Evolutionary conservation across 1,140 invertebrate species (phyloP), one percentile per base, ranked within the genome.

Genomic region (Harpegnathos saltator): DNA sequence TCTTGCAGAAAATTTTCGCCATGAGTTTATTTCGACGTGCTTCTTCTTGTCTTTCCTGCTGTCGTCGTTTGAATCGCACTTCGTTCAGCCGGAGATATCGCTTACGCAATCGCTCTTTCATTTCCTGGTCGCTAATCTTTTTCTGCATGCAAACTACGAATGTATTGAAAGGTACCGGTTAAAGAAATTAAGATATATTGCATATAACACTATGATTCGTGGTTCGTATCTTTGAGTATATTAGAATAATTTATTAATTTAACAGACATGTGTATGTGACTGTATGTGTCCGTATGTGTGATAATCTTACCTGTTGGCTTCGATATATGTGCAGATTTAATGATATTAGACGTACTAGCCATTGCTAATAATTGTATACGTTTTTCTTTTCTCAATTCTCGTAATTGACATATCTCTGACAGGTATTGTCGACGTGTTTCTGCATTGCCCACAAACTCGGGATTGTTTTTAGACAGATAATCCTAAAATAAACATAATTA

Each of bases 1-100:
- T 95, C 91, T 95, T 94, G 61, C 94, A 94, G 91, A 95, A 96
- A 81, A 95, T 92, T 85, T 95, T 94, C 4, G 95, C 95, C 95
- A 95, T 95, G 0, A 95, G 84, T 81, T 95, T 93, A 89, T 96
- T 95, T 38, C 94, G 94, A 15, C 91, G 89, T 17, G 94, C 90
- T 59, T 95, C 93, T 73, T 95, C 94, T 89, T 95, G 94, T 59
- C 90, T 92, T 83, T 94, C 95, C 48, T 89, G 89, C 80, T 95
- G 93, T 17, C 88, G 86, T n/a, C 92, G 89, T 81, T 94, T 95
- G 14, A 91, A 92, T 83, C 91, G 90, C 14, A 95, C 93, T 89
- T 95, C 95, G 48, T 93, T 92, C 22, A 95, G 83, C 52, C 93
- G 91, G 5, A 90, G 88, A 85, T 95, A 95, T 19, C 95, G 93